Evolutionary conservation across 2,888 invertebrate species (phyloP).

Genomic region (Cantharis lateralis): DNA sequence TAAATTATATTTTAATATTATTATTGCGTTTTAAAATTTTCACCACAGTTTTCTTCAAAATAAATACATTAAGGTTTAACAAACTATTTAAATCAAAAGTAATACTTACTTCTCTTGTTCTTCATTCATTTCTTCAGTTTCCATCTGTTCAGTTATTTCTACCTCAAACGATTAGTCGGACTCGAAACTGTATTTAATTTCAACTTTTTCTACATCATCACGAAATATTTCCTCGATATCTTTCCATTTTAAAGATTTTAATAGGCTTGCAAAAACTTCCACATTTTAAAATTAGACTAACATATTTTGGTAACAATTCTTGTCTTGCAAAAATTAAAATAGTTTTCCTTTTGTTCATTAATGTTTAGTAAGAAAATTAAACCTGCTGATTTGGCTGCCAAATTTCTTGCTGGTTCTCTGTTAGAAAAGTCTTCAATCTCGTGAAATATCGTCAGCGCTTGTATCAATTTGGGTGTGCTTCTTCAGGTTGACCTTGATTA

Average conservation of each 20-base stretch:
- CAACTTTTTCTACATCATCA: conserved; percentile 15
- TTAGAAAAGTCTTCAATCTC: conserved; percentile 37
- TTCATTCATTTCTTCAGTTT: background rate
- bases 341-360: too few species aligned
- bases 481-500: conserved; percentile 41
- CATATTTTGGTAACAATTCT: conserved; percentile 44
- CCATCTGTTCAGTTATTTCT: background rate
- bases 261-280: conserved; percentile 35
- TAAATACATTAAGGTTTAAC: too few species aligned
- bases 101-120: background rate
- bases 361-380: background rate
- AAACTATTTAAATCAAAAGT: too few species aligned
- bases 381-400: conserved; percentile 50
- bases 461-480: conserved; percentile 46
- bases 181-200: background rate
- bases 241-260: conserved; percentile 46
- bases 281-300: conserved; percentile 38
- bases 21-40: too few species aligned
- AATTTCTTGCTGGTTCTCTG: conserved; percentile 45
- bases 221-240: conserved; percentile 42
- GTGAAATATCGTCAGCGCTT: conserved; percentile 46
- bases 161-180: background rate
- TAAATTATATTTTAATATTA: too few species aligned
- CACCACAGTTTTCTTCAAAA: too few species aligned
- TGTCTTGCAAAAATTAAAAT: conserved; percentile 34